Conservation (phyloP, 2,888 invertebrate species). For the Nomada goodeniana region DNA sequence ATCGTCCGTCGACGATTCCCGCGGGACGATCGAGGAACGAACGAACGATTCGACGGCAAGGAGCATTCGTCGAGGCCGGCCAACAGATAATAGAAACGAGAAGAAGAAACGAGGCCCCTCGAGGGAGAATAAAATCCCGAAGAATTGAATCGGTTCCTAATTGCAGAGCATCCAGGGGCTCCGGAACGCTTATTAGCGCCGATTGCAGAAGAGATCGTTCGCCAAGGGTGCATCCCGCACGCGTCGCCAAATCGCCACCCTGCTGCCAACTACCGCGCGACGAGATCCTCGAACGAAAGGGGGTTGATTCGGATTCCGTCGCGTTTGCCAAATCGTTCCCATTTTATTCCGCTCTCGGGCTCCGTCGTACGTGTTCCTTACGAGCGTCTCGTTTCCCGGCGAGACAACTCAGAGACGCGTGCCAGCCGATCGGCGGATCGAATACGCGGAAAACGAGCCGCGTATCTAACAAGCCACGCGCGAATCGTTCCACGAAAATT, state of each 20-base stretch:
- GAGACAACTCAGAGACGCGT: too few relatives aligned
- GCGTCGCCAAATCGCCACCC: conserved; percentile 28
- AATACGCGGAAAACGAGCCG: too few relatives aligned
- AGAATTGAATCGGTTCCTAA: conserved; percentile 61
- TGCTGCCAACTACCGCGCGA: conserved; percentile 57
- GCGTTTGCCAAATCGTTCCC: conserved; percentile 17
- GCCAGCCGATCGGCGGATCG: too few relatives aligned
- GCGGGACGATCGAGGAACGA: too few relatives aligned
- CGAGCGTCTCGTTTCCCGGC: neutral
- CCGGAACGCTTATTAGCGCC: conserved; percentile 57
- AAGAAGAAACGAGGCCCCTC: neutral
- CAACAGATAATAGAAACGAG: too few relatives aligned
- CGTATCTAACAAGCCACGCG: too few relatives aligned
- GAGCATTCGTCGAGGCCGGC: too few relatives aligned
- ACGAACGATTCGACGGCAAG: too few relatives aligned
- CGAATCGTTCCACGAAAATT: too few relatives aligned
- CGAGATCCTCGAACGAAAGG: conserved; percentile 45
- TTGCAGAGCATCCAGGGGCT: conserved; percentile 41
- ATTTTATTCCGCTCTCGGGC: neutral
- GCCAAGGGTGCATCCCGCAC: conserved; percentile 37
- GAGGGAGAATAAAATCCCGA: neutral
- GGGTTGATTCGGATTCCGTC: conserved; percentile 47
- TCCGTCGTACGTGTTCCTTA: neutral
- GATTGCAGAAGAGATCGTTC: conserved; percentile 56
- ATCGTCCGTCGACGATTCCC: too few relatives aligned